Percentiles rank a stretch among this genome's conserved stretches.
Evolutionary conservation across 2,797 vertebrate species (phyloP).

Genomic region (Hoplostethus mediterraneus): DNA sequence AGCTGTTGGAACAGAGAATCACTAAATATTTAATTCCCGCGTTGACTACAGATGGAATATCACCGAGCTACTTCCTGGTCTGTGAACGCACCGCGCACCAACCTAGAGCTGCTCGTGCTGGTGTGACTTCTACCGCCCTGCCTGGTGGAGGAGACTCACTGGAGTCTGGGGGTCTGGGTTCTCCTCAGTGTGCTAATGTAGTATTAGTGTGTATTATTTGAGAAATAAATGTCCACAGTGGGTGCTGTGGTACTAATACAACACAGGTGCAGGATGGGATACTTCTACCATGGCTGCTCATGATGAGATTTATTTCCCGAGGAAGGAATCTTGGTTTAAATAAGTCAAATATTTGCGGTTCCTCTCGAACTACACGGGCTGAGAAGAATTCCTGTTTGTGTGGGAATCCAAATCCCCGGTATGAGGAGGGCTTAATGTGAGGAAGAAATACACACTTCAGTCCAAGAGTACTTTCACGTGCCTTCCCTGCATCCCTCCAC

Average conservation of each 20-base stretch:
- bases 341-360: conserved; percentile 2
- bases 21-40: too few species aligned
- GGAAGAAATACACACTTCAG: background rate
- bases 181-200: background rate
- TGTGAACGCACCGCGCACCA: too few species aligned
- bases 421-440: background rate
- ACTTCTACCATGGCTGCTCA: background rate
- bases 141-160: too few species aligned
- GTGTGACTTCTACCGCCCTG: too few species aligned
- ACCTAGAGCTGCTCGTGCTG: too few species aligned
- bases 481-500: background rate
- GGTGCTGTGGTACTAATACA: background rate
- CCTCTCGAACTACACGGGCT: conserved; percentile 1
- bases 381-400: conserved; percentile 4
- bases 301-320: background rate
- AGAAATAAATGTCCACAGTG: background rate
- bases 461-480: background rate
- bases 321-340: too few species aligned
- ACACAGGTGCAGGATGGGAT: background rate
- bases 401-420: background rate
- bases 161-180: background rate
- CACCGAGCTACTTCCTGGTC: too few species aligned
- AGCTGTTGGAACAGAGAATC: too few species aligned
- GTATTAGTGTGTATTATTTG: background rate
- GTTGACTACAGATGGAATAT: too few species aligned